Conservation (phyloP, 2,888 invertebrate species). For the Hylaea fasciaria region DNA sequence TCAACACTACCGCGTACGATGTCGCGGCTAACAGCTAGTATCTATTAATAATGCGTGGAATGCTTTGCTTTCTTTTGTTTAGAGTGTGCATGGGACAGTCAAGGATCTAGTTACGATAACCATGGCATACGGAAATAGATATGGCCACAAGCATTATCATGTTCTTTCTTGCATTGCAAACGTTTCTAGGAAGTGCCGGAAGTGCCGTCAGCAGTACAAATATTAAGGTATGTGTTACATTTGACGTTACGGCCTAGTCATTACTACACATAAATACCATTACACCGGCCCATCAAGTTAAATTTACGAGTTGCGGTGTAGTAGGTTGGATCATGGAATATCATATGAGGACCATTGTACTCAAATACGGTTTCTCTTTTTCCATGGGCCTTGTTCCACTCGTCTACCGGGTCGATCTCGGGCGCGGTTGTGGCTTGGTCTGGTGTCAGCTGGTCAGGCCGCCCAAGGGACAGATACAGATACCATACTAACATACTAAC, state of each 20-base stretch:
- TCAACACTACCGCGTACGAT: too few species aligned
- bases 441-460: too few species aligned
- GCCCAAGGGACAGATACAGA: too few species aligned
- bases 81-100: too few species aligned
- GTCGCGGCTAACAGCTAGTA: too few species aligned
- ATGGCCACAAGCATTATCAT: not conserved
- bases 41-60: too few species aligned
- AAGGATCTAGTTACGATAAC: too few species aligned
- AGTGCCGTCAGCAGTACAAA: not conserved
- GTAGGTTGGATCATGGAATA: not conserved
- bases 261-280: constrained; percentile 13
- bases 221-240: not conserved
- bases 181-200: not conserved
- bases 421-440: too few species aligned
- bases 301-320: not conserved
- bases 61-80: too few species aligned
- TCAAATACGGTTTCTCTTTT: not conserved
- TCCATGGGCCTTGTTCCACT: not conserved
- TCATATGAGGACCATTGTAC: not conserved
- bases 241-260: constrained; percentile 1
- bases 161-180: not conserved
- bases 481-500: too few species aligned
- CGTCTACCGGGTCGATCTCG: too few species aligned
- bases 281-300: constrained; percentile 16
- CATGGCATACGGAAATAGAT: too few species aligned